Percentiles rank a stretch among this genome's conserved stretches.
phyloP scores from a whole-genome alignment of 1,140 invertebrate genomes.

The Ceratoteleas bidentatus region DNA sequence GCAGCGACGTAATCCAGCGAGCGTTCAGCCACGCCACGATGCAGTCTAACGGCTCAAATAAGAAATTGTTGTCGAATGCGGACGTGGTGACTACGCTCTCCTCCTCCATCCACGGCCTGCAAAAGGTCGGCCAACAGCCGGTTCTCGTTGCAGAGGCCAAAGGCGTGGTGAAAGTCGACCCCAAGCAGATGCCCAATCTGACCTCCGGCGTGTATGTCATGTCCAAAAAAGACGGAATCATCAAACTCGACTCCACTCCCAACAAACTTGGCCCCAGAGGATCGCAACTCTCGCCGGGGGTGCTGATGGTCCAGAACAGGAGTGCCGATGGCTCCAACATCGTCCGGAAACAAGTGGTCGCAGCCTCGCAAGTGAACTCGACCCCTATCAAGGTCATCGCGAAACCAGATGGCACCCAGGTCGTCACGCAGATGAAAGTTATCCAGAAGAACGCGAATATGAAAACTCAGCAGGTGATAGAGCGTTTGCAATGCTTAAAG shows the following conservation, averaged over 20 bases:
- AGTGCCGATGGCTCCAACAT: constrained; percentile 78
- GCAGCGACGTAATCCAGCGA: constrained; percentile 78
- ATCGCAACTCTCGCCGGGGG: constrained; percentile 67
- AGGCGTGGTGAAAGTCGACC: constrained; percentile 88
- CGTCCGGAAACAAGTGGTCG: constrained; percentile 76
- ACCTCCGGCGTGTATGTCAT: too few relatives aligned
- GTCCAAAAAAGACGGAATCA: constrained; percentile 87
- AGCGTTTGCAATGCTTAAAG: neutral
- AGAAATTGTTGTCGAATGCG: constrained; percentile 64
- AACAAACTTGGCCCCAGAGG: constrained; percentile 81
- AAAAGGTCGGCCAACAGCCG: constrained; percentile 71
- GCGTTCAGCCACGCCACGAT: constrained; percentile 78
- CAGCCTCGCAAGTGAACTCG: constrained; percentile 70
- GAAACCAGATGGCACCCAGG: constrained; percentile 78
- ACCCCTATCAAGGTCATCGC: constrained; percentile 79
- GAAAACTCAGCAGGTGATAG: constrained; percentile 67
- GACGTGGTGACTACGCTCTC: constrained; percentile 72
- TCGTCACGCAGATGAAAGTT: constrained; percentile 80
- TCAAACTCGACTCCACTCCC: constrained; percentile 84
- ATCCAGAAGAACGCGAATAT: constrained; percentile 71
- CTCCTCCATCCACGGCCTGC: constrained; percentile 60
- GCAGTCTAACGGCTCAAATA: constrained; percentile 77
- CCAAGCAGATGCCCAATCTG: too few relatives aligned
- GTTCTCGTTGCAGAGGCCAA: constrained; percentile 85
- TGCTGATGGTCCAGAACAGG: constrained; percentile 77